phyloP scores from a whole-genome alignment of 2,888 invertebrate genomes.

The Orthosia gracilis region DNA sequence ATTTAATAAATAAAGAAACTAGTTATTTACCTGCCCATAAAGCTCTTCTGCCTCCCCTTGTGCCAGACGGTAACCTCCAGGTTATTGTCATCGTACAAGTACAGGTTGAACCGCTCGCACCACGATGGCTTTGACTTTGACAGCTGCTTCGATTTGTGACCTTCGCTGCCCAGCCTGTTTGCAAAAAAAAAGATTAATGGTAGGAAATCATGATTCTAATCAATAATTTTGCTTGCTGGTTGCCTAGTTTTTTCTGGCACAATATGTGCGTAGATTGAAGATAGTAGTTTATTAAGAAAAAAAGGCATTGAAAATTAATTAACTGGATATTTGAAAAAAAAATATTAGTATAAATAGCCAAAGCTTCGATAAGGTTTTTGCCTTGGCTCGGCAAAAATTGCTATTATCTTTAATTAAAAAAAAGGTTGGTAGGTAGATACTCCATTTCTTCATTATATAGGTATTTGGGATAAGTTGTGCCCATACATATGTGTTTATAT shows the following conservation, averaged over 20 bases:
- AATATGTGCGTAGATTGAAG: not conserved
- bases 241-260: too few relatives aligned
- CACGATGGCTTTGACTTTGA: conserved; percentile 83
- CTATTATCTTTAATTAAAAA: too few relatives aligned
- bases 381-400: too few relatives aligned
- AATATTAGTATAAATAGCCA: too few relatives aligned
- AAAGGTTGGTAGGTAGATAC: too few relatives aligned
- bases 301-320: not conserved
- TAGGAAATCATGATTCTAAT: conserved; percentile 28
- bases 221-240: not conserved
- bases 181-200: conserved; percentile 17
- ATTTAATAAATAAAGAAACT: not conserved
- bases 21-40: conserved; percentile 84
- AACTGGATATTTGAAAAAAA: not conserved
- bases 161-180: conserved; percentile 83
- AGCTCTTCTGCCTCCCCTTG: conserved; percentile 87
- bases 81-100: conserved; percentile 82
- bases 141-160: conserved; percentile 86
- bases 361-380: too few relatives aligned
- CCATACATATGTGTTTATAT: not conserved
- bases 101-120: conserved; percentile 86
- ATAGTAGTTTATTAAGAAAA: not conserved
- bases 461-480: not conserved
- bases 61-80: conserved; percentile 87
- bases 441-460: not conserved